A percentile compares a stretch with the other conserved stretches of the same genome.
phyloP scores from a whole-genome alignment of 1,140 invertebrate genomes.

The Drosophila mauritiana region DNA sequence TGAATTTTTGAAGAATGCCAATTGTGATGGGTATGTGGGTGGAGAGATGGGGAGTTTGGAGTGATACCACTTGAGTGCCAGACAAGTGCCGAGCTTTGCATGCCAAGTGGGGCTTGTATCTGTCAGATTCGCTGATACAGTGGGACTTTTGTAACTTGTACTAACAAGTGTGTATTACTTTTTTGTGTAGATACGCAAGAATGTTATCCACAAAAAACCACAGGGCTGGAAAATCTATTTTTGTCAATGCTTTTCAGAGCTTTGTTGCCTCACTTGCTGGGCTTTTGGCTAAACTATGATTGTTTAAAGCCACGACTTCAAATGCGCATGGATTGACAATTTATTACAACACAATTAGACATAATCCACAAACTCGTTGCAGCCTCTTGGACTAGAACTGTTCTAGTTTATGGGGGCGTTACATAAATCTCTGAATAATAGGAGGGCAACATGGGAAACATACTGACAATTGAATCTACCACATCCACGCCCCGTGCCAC shows the following conservation, averaged over 20 bases:
- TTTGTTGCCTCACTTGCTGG: too few relatives aligned
- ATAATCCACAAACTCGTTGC: slow-evolving; percentile 15
- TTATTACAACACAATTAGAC: slow-evolving; percentile 68
- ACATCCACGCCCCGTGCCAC: slow-evolving; percentile 20
- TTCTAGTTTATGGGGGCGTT: slow-evolving; percentile 36
- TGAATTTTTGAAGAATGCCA: slow-evolving; percentile 54
- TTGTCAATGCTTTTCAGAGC: neutral
- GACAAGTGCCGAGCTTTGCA: slow-evolving; percentile 51
- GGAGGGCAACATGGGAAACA: slow-evolving; percentile 4
- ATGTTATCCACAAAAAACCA: too few relatives aligned
- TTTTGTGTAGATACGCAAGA: too few relatives aligned
- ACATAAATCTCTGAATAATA: slow-evolving; percentile 29
- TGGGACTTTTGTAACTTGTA: slow-evolving; percentile 2
- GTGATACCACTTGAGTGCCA: slow-evolving; percentile 39
- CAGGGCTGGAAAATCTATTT: too few relatives aligned
- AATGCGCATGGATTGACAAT: slow-evolving; percentile 14
- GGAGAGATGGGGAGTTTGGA: slow-evolving; percentile 10
- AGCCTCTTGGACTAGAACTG: neutral
- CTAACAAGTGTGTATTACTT: too few relatives aligned
- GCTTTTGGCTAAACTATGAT: too few relatives aligned
- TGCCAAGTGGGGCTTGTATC: slow-evolving; percentile 40
- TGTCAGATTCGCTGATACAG: slow-evolving; percentile 38
- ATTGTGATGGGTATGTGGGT: slow-evolving; percentile 18
- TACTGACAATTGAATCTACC: slow-evolving; percentile 25
- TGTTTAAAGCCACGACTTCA: too few relatives aligned